These are phyloP conservation scores for Drosophila limbata DNA, from an alignment of 2,888 invertebrate genomes.

Conservation along the genomic window DNA sequence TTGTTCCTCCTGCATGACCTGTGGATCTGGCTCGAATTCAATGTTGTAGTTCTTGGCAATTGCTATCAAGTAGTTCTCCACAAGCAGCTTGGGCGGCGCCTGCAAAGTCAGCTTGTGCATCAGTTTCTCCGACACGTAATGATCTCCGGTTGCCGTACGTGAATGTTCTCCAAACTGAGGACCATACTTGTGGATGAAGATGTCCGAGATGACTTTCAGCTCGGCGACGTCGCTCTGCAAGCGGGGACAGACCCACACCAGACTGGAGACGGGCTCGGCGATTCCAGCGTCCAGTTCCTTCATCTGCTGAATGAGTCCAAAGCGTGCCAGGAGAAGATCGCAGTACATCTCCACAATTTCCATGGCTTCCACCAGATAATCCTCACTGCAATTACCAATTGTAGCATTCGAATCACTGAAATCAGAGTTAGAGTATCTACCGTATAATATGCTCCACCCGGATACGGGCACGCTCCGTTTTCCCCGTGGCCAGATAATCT, in stretches of 20 bases:
- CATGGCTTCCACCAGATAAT: constrained; percentile 99
- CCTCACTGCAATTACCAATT: constrained; percentile 89
- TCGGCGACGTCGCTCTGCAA: constrained; percentile 94
- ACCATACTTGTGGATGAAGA: constrained; percentile 95
- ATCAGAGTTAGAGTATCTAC: constrained; percentile 82
- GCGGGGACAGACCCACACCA: constrained; percentile 97
- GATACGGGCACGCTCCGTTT: constrained; percentile 96
- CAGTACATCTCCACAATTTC: constrained; percentile 99
- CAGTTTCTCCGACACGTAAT: constrained; percentile 95
- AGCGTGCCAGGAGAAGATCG: constrained; percentile 97
- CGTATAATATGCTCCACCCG: constrained; percentile 98
- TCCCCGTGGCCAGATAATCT: constrained; percentile 95
- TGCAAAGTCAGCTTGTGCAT: constrained; percentile 97
- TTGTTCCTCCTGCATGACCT: constrained; percentile 92
- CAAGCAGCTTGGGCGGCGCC: constrained; percentile 96
- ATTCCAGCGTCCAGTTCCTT: constrained; percentile 98
- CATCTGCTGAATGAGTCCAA: constrained; percentile 98
- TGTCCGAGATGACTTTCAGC: constrained; percentile 93
- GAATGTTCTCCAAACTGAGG: constrained; percentile 96
- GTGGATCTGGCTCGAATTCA: constrained; percentile 97
- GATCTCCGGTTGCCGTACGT: constrained; percentile 94
- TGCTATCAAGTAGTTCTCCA: constrained; percentile 97
- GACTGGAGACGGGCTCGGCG: constrained; percentile 96
- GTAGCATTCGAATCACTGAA: neutral
- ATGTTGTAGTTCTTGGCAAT: constrained; percentile 98